phyloP scores from a whole-genome alignment of 2,113 vertebrate species.

The Gymnarchus niloticus region DNA sequence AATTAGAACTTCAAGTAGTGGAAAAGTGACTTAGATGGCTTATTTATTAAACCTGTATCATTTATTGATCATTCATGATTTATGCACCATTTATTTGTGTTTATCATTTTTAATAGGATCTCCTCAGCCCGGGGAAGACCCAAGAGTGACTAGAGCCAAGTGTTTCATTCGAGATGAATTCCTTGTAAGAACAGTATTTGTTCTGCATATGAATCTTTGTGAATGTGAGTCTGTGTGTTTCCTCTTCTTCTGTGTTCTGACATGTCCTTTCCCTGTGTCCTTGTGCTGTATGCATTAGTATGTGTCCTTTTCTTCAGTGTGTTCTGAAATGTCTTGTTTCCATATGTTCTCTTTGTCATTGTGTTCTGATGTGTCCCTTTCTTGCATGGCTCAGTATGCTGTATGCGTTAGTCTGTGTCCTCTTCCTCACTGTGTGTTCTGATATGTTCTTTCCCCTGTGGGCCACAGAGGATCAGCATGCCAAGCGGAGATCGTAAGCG shows the following conservation, averaged over 20 bases:
- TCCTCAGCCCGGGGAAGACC: conserved; percentile 80
- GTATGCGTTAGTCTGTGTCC: neutral
- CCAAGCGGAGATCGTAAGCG: conserved; percentile 83
- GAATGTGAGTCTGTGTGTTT: neutral
- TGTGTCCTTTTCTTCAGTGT: neutral
- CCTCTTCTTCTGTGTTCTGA: neutral
- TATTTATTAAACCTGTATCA: neutral
- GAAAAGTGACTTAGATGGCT: too few species aligned
- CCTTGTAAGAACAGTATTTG: conserved; percentile 61
- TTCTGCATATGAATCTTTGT: neutral
- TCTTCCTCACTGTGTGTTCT: neutral
- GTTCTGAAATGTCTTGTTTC: neutral
- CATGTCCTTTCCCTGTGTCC: neutral
- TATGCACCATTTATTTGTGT: neutral
- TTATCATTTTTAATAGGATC: conserved; percentile 59
- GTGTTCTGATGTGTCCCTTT: neutral
- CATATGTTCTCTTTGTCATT: neutral
- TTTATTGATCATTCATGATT: neutral
- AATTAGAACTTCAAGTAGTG: neutral
- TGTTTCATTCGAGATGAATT: conserved; percentile 88
- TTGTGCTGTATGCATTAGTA: neutral
- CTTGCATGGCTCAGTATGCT: neutral
- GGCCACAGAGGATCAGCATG: conserved; percentile 83
- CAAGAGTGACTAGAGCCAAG: conserved; percentile 83
- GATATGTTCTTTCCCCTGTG: neutral